These are phyloP conservation scores for Uloborus diversus DNA, from an alignment of 1,140 invertebrate genomes.

Conservation along the genomic window DNA sequence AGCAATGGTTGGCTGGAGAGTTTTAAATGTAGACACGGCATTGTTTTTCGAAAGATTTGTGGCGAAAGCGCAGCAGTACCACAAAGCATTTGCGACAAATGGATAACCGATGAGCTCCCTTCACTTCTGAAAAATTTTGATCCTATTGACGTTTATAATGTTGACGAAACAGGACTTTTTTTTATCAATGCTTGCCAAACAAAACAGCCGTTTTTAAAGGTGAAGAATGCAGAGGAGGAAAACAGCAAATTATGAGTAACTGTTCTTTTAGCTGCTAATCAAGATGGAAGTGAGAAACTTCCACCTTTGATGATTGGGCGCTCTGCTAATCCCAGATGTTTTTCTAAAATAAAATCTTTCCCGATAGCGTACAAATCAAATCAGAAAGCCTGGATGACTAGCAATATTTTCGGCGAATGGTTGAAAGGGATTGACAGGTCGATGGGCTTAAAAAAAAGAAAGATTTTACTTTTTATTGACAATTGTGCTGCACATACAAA, in stretches of 20 bases:
- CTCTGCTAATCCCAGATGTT: background rate
- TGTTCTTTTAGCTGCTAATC: background rate
- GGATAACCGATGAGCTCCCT: too few species aligned
- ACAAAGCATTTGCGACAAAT: too few species aligned
- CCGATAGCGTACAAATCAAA: background rate
- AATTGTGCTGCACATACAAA: background rate
- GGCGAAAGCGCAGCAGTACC: too few species aligned
- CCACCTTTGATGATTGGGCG: background rate
- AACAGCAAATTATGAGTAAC: background rate
- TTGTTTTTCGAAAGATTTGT: too few species aligned
- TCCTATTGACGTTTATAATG: constrained; percentile 1
- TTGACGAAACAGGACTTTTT: background rate
- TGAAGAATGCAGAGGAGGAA: background rate
- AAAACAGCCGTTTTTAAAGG: background rate
- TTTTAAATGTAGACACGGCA: too few species aligned
- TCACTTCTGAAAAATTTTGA: too few species aligned
- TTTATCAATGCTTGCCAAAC: background rate
- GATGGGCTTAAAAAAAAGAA: background rate
- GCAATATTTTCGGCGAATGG: background rate
- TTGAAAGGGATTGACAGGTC: background rate
- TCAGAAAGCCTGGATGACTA: background rate
- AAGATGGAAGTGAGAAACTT: background rate
- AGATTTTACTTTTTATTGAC: background rate
- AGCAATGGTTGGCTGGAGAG: too few species aligned
- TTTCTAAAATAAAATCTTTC: background rate